These are phyloP conservation scores for Heliconius hewitsoni DNA, from an alignment of 1,140 invertebrate genomes.

Conservation along the genomic window DNA sequence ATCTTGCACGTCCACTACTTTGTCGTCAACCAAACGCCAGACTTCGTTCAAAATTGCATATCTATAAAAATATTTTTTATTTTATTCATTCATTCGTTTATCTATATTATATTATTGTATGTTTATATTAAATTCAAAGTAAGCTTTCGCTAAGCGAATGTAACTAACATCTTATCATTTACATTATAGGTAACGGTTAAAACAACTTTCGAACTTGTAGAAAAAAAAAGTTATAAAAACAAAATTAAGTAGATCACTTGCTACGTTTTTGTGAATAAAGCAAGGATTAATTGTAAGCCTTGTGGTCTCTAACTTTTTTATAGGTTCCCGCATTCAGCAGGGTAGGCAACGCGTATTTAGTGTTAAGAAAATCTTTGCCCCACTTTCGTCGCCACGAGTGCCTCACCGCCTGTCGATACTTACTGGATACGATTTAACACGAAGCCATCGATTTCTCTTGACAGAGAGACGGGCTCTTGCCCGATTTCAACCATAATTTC, in stretches of 20 bases:
- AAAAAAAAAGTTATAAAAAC: background rate
- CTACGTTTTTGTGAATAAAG: background rate
- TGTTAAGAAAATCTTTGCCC: no score
- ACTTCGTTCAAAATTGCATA: constrained; percentile 97
- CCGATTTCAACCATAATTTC: constrained; percentile 93
- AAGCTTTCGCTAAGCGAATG: background rate
- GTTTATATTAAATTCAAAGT: background rate
- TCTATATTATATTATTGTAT: background rate
- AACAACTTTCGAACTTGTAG: background rate
- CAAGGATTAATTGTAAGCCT: background rate
- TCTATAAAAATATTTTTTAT: constrained; percentile 64
- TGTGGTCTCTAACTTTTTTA: background rate
- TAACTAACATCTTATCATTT: background rate
- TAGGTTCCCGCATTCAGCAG: no score
- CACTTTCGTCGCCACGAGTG: no score
- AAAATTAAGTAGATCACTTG: background rate
- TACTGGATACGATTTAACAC: constrained; percentile 96
- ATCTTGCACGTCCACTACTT: constrained; percentile 92
- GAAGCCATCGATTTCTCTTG: constrained; percentile 95
- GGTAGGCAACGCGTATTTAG: no score
- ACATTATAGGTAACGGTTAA: background rate
- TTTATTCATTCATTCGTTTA: background rate
- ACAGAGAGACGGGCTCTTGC: constrained; percentile 92
- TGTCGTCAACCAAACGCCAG: constrained; percentile 93
- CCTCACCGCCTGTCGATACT: constrained; percentile 49